Conservation (phyloP, 2,888 invertebrate species). For the Eutolmus rufibarbis region DNA sequence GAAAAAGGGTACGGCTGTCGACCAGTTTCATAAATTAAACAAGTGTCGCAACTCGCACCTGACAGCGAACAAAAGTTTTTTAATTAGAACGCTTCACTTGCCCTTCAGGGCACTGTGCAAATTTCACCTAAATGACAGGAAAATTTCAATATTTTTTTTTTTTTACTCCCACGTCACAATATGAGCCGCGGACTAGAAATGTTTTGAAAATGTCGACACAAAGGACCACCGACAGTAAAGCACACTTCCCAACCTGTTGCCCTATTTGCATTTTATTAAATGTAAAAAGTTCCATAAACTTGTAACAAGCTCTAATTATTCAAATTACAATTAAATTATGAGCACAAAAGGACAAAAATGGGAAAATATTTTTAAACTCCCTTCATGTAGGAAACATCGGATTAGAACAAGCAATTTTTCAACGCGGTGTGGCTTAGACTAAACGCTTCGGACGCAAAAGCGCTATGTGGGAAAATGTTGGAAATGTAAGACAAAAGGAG, state of each 20-base stretch:
- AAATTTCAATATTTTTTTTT: constrained; percentile 8
- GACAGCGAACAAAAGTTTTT: constrained; percentile 21
- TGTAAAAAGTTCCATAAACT: constrained; percentile 8
- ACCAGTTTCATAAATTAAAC: constrained; percentile 14
- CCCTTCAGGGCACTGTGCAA: neutral
- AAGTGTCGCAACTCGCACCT: constrained; percentile 21
- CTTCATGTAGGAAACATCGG: neutral
- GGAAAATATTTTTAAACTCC: neutral
- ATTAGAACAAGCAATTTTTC: neutral
- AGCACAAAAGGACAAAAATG: neutral
- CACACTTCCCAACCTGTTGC: neutral
- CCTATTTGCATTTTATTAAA: constrained; percentile 28
- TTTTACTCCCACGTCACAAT: neutral
- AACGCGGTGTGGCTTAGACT: neutral
- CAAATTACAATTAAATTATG: constrained; percentile 29
- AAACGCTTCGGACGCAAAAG: neutral
- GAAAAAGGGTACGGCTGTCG: neutral
- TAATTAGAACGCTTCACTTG: constrained; percentile 24
- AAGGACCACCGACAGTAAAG: neutral
- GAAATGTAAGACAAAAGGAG: neutral
- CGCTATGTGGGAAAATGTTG: neutral
- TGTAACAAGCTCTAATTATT: constrained; percentile 17
- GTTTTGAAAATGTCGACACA: neutral
- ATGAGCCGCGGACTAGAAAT: neutral
- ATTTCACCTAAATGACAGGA: neutral